Evolutionary conservation across 2,797 vertebrate species (phyloP).

Genomic region (Sebastes elongatus): DNA sequence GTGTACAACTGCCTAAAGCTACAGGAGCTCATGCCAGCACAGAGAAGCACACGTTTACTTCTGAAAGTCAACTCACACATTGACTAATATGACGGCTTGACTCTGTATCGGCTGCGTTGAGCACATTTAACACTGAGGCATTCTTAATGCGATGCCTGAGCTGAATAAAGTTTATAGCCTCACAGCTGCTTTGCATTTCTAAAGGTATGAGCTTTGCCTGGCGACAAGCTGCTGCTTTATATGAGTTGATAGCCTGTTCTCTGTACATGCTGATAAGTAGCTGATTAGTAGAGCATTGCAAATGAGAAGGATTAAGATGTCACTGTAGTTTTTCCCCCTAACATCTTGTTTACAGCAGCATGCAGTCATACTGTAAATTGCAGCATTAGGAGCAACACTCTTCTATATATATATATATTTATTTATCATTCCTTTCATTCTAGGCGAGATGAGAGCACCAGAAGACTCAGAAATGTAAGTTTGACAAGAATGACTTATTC

Average conservation of each 20-base stretch:
- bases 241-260: neutral
- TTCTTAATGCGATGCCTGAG: neutral
- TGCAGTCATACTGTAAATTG: neutral
- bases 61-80: neutral
- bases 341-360: neutral
- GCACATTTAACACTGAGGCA: neutral
- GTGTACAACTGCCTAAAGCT: neutral
- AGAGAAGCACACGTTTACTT: neutral
- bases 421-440: slow-evolving; percentile 30
- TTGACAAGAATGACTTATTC: neutral
- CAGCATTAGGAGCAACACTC: neutral
- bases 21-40: neutral
- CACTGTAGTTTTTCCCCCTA: neutral
- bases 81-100: neutral
- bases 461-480: slow-evolving; percentile 86
- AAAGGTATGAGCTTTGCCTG: slow-evolving; percentile 1
- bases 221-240: slow-evolving; percentile 28
- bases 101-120: neutral
- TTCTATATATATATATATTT: neutral
- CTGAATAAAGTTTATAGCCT: slow-evolving; percentile 13
- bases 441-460: slow-evolving; percentile 88
- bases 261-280: slow-evolving; percentile 40
- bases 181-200: slow-evolving; percentile 63
- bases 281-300: slow-evolving; percentile 45
- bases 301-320: slow-evolving; percentile 44